phyloP scores from a whole-genome alignment of 2,888 invertebrate genomes.

The Sturmia bella region DNA sequence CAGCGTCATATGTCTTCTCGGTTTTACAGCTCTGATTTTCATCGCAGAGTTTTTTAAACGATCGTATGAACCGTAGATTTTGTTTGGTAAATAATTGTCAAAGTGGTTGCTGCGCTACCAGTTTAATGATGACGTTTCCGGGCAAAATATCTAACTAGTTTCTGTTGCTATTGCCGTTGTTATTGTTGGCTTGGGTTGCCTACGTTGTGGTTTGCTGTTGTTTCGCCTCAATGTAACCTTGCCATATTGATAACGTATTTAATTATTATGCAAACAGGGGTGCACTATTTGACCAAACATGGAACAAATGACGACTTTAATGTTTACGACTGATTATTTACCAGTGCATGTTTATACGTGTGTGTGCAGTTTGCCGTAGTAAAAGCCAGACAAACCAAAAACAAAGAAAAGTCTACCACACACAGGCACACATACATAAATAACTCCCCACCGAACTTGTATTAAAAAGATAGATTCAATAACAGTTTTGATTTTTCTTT shows the following conservation, averaged over 20 bases:
- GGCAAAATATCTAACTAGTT: slow-evolving; percentile 69
- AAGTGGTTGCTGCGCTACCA: slow-evolving; percentile 56
- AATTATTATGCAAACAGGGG: slow-evolving; percentile 82
- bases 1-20: background rate
- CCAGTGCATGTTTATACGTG: too few relatives aligned
- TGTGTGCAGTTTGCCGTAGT: slow-evolving; percentile 14
- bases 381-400: slow-evolving; percentile 7
- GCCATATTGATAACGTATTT: slow-evolving; percentile 73
- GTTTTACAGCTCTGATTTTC: slow-evolving; percentile 49
- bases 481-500: background rate
- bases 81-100: slow-evolving; percentile 51
- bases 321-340: slow-evolving; percentile 33
- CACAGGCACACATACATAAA: background rate
- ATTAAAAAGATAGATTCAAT: slow-evolving; percentile 10
- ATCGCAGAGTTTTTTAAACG: background rate
- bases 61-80: slow-evolving; percentile 17
- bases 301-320: slow-evolving; percentile 77
- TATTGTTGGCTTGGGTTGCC: slow-evolving; percentile 13
- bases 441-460: background rate
- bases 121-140: slow-evolving; percentile 67
- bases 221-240: slow-evolving; percentile 65
- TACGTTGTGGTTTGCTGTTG: slow-evolving; percentile 20
- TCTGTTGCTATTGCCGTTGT: slow-evolving; percentile 42
- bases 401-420: background rate
- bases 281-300: slow-evolving; percentile 82